A percentile compares a stretch with the other conserved stretches of the same genome.
These are phyloP conservation scores for Mustelus asterias DNA, from an alignment of 2,113 vertebrate genomes.

Conservation along the genomic window DNA sequence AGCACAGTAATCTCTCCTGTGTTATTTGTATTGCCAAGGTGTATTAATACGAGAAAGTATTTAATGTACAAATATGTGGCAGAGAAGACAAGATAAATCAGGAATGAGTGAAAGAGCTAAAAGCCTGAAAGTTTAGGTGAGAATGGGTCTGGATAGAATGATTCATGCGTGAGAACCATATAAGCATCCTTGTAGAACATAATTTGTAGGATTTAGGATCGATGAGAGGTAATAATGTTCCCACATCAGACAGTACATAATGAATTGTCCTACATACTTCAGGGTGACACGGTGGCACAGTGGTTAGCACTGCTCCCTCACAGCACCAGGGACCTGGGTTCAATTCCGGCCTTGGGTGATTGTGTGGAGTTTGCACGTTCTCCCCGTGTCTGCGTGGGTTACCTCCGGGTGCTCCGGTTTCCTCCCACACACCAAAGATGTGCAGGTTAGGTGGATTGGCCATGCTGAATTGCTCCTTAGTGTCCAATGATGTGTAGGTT, in stretches of 20 bases:
- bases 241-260: neutral
- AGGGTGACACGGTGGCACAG: too few species aligned
- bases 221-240: neutral
- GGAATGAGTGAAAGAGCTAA: neutral
- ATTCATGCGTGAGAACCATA: neutral
- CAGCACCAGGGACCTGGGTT: too few species aligned
- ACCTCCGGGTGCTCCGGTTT: too few species aligned
- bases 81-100: neutral
- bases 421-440: too few species aligned
- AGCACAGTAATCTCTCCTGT: neutral
- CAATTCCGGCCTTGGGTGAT: too few species aligned
- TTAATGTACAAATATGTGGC: neutral
- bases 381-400: too few species aligned
- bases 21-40: neutral
- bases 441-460: too few species aligned
- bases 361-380: too few species aligned
- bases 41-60: neutral
- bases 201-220: neutral
- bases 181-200: neutral
- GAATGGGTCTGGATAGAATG: neutral
- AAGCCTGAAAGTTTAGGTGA: neutral
- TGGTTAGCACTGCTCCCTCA: too few species aligned
- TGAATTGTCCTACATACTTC: neutral
- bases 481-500: too few species aligned
- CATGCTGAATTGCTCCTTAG: too few species aligned